Evolutionary conservation across 2,797 vertebrate genomes (phyloP).

Genomic region (Brachyrhaphis roseni): DNA sequence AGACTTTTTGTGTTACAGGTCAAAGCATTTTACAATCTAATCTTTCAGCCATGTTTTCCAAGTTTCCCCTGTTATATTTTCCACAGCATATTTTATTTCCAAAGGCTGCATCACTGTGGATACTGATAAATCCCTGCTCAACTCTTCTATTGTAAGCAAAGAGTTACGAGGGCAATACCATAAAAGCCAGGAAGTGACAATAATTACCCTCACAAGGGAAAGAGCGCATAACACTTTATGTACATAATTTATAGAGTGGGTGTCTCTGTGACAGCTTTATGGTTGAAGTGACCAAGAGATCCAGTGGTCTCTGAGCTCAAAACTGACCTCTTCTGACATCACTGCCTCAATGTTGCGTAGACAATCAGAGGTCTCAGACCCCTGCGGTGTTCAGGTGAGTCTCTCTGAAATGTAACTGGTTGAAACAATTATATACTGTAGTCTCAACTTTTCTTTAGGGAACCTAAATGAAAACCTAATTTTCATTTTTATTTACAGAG

Average conservation of each 20-base stretch:
- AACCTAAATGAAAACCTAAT: conserved; percentile 30
- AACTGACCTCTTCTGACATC: conserved; percentile 50
- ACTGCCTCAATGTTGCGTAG: conserved; percentile 34
- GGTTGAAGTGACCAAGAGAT: conserved; percentile 46
- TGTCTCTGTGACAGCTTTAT: conserved; percentile 53
- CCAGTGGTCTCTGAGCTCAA: conserved; percentile 32
- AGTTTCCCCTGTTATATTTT: conserved; percentile 32
- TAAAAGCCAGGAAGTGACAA: conserved; percentile 44
- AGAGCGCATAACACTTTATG: conserved; percentile 61
- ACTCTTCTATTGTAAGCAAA: conserved; percentile 26
- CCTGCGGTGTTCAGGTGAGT: background rate
- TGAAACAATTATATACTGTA: conserved; percentile 20
- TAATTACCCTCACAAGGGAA: conserved; percentile 51
- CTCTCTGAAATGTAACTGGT: conserved; percentile 47
- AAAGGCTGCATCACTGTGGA: conserved; percentile 42
- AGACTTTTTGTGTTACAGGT: conserved; percentile 64
- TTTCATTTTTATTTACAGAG: background rate
- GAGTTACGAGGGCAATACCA: conserved; percentile 45
- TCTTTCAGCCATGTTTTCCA: conserved; percentile 53
- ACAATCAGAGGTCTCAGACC: conserved; percentile 27
- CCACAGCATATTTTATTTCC: conserved; percentile 34
- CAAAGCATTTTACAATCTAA: conserved; percentile 40
- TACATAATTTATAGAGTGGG: conserved; percentile 58
- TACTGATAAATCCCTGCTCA: conserved; percentile 36
- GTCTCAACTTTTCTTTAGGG: conserved; percentile 11